A percentile compares a stretch with the other conserved stretches of the same genome.
phyloP scores from a whole-genome alignment of 2,797 vertebrate species.

The Cuniculus paca region DNA sequence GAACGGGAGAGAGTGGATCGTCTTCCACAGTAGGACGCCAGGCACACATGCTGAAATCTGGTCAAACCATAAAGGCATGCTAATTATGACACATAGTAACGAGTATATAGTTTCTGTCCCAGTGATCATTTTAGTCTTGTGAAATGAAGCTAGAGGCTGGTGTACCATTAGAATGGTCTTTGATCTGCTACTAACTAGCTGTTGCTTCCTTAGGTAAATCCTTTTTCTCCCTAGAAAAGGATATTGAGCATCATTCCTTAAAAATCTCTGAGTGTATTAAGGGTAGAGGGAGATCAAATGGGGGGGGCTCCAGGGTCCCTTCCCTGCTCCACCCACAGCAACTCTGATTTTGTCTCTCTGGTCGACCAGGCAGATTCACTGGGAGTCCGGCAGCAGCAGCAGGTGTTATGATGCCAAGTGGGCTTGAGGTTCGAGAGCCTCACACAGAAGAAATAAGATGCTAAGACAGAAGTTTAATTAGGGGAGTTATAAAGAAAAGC shows the following conservation, averaged over 20 bases:
- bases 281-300: background rate
- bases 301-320: background rate
- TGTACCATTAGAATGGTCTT: background rate
- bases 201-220: conserved; percentile 31
- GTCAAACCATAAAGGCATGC: background rate
- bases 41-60: background rate
- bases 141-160: conserved; percentile 15
- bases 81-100: background rate
- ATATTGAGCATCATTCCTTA: background rate
- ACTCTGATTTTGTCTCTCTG: conserved; percentile 18
- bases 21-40: conserved; percentile 49
- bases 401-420: background rate
- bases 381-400: background rate
- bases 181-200: conserved; percentile 42
- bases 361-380: background rate
- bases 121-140: conserved; percentile 9
- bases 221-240: background rate
- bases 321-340: background rate
- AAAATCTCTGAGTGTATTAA: background rate
- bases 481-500: conserved; percentile 47
- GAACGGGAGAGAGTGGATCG: background rate
- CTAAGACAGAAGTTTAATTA: conserved; percentile 57
- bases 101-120: conserved; percentile 13
- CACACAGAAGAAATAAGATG: conserved; percentile 32
- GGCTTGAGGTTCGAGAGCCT: conserved; percentile 18